Percentiles rank a stretch among this genome's conserved stretches.
These are phyloP conservation scores for Jaculus jaculus DNA, from an alignment of 2,113 vertebrate genomes.

Conservation along the genomic window DNA sequence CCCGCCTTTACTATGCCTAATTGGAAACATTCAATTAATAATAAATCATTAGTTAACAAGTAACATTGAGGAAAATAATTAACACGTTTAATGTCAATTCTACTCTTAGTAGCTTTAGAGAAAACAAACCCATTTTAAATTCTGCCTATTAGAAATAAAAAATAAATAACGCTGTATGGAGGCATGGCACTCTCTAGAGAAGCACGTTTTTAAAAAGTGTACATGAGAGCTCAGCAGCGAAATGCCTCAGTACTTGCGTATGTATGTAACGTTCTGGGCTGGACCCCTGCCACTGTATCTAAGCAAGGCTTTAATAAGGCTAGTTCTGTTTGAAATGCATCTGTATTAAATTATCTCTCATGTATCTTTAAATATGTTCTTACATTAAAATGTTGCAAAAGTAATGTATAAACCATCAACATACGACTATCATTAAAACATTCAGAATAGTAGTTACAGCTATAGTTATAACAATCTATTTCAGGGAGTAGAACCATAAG, in stretches of 20 bases:
- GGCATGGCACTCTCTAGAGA: conserved; percentile 61
- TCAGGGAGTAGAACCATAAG: conserved; percentile 86
- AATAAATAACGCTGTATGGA: conserved; percentile 63
- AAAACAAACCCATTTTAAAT: conserved; percentile 50
- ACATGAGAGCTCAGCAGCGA: not conserved
- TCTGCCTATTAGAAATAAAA: conserved; percentile 72
- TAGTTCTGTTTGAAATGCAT: conserved; percentile 62
- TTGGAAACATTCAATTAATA: conserved; percentile 60
- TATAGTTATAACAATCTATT: not conserved
- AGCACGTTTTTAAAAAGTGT: conserved; percentile 65
- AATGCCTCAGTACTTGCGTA: not conserved
- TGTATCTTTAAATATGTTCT: conserved; percentile 70
- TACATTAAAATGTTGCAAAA: conserved; percentile 67
- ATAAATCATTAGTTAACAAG: not conserved
- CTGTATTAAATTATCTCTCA: conserved; percentile 66
- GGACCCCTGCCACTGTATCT: not conserved
- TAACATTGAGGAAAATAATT: conserved; percentile 55
- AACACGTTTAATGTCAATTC: conserved; percentile 67
- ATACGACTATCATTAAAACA: conserved; percentile 76
- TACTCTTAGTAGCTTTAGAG: conserved; percentile 49
- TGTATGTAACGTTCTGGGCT: not conserved
- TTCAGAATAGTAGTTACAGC: not conserved
- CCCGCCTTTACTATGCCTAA: not conserved
- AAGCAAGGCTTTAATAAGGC: conserved; percentile 45
- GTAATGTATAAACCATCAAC: conserved; percentile 46